Percentiles rank a stretch among this genome's conserved stretches.
These are phyloP conservation scores for Bambusicola thoracicus DNA, from an alignment of 2,113 vertebrate genomes.

Conservation along the genomic window DNA sequence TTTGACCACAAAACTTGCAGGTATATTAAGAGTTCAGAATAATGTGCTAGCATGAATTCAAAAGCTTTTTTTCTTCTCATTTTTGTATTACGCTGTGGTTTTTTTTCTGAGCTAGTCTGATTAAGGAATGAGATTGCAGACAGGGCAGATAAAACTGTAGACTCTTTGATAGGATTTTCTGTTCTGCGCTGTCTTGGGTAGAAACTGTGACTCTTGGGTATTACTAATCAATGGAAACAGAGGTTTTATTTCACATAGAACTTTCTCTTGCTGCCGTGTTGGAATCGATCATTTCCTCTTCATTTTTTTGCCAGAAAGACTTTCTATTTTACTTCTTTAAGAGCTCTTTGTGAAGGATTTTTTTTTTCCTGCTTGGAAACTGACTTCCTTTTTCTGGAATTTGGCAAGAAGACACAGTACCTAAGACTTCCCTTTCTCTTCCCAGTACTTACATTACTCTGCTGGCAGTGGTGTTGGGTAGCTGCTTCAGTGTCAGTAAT, in stretches of 20 bases:
- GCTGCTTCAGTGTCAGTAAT: background rate
- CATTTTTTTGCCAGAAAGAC: background rate
- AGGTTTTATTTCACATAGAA: constrained; percentile 37
- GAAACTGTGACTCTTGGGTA: background rate
- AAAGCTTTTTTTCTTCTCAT: background rate
- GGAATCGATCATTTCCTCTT: background rate
- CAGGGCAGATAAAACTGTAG: background rate
- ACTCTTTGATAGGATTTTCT: background rate
- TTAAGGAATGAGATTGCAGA: background rate
- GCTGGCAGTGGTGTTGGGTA: background rate
- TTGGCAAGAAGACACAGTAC: constrained; percentile 40
- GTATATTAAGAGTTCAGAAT: constrained; percentile 71
- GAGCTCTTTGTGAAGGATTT: constrained; percentile 28
- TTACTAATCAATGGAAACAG: constrained; percentile 4
- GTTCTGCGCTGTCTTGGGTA: background rate
- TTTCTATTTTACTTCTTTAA: constrained; percentile 25
- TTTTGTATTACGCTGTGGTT: background rate
- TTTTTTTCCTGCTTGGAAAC: background rate
- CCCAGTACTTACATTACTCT: background rate
- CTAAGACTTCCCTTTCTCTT: constrained; percentile 24
- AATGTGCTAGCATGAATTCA: background rate
- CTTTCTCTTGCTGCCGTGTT: constrained; percentile 5
- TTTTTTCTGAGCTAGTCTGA: background rate
- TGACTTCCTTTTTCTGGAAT: constrained; percentile 48
- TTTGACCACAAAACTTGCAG: constrained; percentile 96